phyloP scores from a whole-genome alignment of 2,888 invertebrate genomes.

The Taenaris catops region DNA sequence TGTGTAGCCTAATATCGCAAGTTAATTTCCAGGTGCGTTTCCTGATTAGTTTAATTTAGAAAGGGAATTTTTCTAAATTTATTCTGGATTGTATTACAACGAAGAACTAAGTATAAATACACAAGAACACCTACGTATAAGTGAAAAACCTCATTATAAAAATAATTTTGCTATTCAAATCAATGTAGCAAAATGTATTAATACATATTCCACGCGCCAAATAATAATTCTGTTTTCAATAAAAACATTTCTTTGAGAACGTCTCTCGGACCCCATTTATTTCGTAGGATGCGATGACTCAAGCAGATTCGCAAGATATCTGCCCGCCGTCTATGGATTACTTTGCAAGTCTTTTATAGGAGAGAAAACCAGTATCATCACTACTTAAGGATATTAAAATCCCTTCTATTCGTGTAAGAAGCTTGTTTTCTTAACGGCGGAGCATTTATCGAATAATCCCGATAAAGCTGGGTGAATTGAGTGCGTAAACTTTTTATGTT shows the following conservation, averaged over 20 bases:
- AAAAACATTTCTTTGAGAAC: conserved; percentile 58
- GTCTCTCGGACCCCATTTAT: conserved; percentile 68
- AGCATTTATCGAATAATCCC: conserved; percentile 58
- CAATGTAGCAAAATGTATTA: too few relatives aligned
- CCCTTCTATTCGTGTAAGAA: conserved; percentile 71
- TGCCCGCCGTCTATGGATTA: conserved; percentile 70
- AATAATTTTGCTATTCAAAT: too few relatives aligned
- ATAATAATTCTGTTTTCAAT: conserved; percentile 33
- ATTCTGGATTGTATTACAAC: too few relatives aligned
- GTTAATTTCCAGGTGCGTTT: too few relatives aligned
- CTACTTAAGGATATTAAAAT: conserved; percentile 80
- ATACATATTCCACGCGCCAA: conserved; percentile 13
- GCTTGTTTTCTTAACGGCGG: conserved; percentile 67
- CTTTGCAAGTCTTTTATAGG: conserved; percentile 76
- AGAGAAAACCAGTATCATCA: conserved; percentile 67
- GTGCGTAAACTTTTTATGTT: conserved; percentile 13
- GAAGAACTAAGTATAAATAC: too few relatives aligned
- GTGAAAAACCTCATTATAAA: too few relatives aligned
- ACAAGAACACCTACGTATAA: too few relatives aligned
- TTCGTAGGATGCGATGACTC: conserved; percentile 75
- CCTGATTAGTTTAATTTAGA: too few relatives aligned
- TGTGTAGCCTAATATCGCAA: too few relatives aligned
- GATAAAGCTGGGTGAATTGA: conserved; percentile 44
- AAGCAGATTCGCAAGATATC: conserved; percentile 74
- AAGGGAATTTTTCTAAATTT: too few relatives aligned